Percentiles rank a stretch among this genome's conserved stretches.
phyloP scores from a whole-genome alignment of 2,113 vertebrate genomes.

The Ochotona curzoniae region DNA sequence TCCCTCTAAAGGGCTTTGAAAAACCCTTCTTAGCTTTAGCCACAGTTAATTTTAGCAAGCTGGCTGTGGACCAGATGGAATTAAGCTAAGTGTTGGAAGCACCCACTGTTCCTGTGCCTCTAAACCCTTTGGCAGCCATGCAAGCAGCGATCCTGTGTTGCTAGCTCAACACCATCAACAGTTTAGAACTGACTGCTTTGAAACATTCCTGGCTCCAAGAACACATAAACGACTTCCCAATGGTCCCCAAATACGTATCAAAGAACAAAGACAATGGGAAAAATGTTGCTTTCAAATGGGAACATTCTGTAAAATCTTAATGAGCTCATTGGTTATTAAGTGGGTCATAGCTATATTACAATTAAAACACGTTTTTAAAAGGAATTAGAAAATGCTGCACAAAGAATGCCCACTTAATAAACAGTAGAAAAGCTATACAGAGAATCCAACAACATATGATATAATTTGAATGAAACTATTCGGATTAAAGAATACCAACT shows the following conservation, averaged over 20 bases:
- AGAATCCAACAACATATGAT: neutral
- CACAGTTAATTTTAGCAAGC: conserved; percentile 75
- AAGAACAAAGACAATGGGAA: conserved; percentile 1
- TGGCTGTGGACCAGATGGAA: conserved; percentile 65
- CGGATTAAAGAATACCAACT: neutral
- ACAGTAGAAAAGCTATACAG: neutral
- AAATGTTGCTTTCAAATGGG: conserved; percentile 19
- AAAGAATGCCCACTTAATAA: neutral
- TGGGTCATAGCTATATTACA: neutral
- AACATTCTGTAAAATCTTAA: conserved; percentile 11
- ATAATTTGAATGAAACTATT: conserved; percentile 48
- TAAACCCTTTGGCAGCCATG: conserved; percentile 54
- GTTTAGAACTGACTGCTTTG: conserved; percentile 11
- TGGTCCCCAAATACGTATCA: neutral
- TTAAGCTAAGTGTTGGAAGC: conserved; percentile 62
- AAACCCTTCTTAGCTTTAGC: conserved; percentile 46
- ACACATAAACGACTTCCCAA: neutral
- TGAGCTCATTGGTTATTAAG: neutral
- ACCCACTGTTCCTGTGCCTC: conserved; percentile 61
- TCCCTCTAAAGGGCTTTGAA: neutral
- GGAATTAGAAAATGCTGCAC: conserved; percentile 39
- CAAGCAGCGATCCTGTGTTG: conserved; percentile 45
- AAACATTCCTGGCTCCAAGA: neutral
- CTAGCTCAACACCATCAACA: conserved; percentile 2
- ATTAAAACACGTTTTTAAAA: conserved; percentile 38